Base-by-base conservation (phyloP, 2,888 invertebrate genomes). In the Aspidapion aeneum region DNA sequence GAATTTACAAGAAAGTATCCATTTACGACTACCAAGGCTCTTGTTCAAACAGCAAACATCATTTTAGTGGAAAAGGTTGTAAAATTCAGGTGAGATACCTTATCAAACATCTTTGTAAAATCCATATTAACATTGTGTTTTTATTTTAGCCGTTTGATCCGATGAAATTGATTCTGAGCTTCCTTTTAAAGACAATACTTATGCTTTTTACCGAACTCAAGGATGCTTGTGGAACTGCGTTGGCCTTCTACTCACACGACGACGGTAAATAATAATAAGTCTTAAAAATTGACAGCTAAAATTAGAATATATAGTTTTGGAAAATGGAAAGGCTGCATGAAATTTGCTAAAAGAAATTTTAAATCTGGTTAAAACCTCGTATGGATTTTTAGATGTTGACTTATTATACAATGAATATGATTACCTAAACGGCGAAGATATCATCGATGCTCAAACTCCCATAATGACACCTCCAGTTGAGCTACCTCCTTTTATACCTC, bases 11-110 rank as follows among this genome's bases (percentile, higher is more conserved):
- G 74, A 91, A 93, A 77, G 89, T 96, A 1, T 87, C 90, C 0
- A 90, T 95, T 0, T 91, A 91, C 70, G 95, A 96, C 76, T 94
- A 94, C 75, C 96, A 96, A 79, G 95, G 94, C 0, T 85, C 91
- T 51, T 96, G 95, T 74, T 87, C 89, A 0, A 86, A 86, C 72
- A 87, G 87, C 51, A 84, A 86, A 60, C 88, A 86, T 71, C 87
- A 87, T 55, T 87, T 85, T 69, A 87, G 86, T 70, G 87, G 85
- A 52, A 78, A 78, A 48, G 79, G 77, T 16, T 71, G 73, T 18
- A 81, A 80, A 51, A 18, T 67, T 2, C 56, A 60, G 48, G 21
- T 51, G 35, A 35, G 35, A 7, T n/a, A n/a, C n/a, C n/a, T n/a
- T n/a, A n/a, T n/a, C n/a, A n/a, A n/a, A n/a, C n/a, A n/a, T n/a